Evolutionary conservation across 2,113 vertebrate genomes (phyloP), one percentile per base, ranked within the genome.

Genomic region (Hemiprocne comata): DNA sequence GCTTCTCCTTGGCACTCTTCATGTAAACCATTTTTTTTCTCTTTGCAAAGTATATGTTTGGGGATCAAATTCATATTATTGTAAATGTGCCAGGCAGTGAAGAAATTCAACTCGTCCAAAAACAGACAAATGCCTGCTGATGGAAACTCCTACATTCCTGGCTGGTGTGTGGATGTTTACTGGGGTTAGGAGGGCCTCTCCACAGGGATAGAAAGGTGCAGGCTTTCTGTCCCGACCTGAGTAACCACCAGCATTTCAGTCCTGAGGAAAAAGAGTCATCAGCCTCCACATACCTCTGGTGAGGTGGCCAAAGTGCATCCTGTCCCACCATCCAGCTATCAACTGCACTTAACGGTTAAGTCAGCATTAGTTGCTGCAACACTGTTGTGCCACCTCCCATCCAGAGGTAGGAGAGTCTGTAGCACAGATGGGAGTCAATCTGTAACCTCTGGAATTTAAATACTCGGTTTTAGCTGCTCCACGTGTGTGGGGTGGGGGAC

Each of bases 221-320:
- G 70, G 38, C 40, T 31, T 87, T 93, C 53, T 36, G 26, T 69
- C n/a, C 54, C 5, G 7, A 36, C 87, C 85, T 73, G 57, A 94
- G 85, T 51, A 96, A 55, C 83, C 79, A 88, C 55, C 67, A 96
- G 69, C 42, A 74, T 48, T 91, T 94, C 89, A 94, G 46, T 67
- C 88, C 40, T 42, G 67, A 83, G 66, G 88, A 90, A 82, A 90
- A 94, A 62, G 87, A 95, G 92, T 96, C 93, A 97, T 76, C 36
- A 0, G 40, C 31, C 44, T 87, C 66, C 54, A 65, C 93, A 87
- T 89, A 85, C 78, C 78, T 96, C 58, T 17, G 74, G 77, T 95
- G 95, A 96, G 92, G 84, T 91, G 78, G 74, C 87, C 46, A 13
- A 87, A 82, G 44, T 40, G 50, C 85, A 93, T 97, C 90, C 90